Evolutionary conservation across 2,888 invertebrate species (phyloP).

Genomic region (Bedellia somnulentella): DNA sequence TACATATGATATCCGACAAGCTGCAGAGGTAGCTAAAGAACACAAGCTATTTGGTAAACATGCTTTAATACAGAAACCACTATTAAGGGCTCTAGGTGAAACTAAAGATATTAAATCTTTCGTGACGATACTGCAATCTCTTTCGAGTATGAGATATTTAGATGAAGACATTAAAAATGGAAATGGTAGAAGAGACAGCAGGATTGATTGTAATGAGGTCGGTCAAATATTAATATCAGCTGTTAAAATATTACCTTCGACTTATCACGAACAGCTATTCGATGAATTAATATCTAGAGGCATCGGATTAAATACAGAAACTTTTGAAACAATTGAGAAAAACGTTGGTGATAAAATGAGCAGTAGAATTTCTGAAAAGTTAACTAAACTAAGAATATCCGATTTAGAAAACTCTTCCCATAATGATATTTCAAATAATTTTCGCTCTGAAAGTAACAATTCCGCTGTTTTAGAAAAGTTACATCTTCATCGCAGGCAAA

Average conservation of each 20-base stretch:
- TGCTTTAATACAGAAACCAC: slow-evolving; percentile 49
- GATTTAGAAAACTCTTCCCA: slow-evolving; percentile 52
- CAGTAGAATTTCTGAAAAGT: slow-evolving; percentile 60
- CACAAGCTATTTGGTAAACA: slow-evolving; percentile 64
- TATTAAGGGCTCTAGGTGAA: slow-evolving; percentile 60
- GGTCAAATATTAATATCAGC: slow-evolving; percentile 61
- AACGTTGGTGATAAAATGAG: slow-evolving; percentile 68
- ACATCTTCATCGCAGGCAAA: too few relatives aligned
- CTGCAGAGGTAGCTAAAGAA: slow-evolving; percentile 63
- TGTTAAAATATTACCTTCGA: slow-evolving; percentile 34
- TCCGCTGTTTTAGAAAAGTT: too few relatives aligned
- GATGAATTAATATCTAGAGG: slow-evolving; percentile 64
- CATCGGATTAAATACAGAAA: slow-evolving; percentile 62
- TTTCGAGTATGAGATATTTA: slow-evolving; percentile 19
- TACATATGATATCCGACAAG: slow-evolving; percentile 59
- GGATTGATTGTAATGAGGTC: slow-evolving; percentile 26
- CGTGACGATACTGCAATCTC: slow-evolving; percentile 56
- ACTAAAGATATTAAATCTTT: slow-evolving; percentile 67
- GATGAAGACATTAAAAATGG: slow-evolving; percentile 16
- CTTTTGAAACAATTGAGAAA: slow-evolving; percentile 66
- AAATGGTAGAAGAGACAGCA: slow-evolving; percentile 19
- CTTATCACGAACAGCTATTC: slow-evolving; percentile 52
- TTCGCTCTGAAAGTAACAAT: too few relatives aligned
- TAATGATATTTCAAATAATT: too few relatives aligned
- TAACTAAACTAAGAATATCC: slow-evolving; percentile 66